These are phyloP conservation scores for Nymphalis polychloros DNA, from an alignment of 2,888 invertebrate species.

Conservation along the genomic window DNA sequence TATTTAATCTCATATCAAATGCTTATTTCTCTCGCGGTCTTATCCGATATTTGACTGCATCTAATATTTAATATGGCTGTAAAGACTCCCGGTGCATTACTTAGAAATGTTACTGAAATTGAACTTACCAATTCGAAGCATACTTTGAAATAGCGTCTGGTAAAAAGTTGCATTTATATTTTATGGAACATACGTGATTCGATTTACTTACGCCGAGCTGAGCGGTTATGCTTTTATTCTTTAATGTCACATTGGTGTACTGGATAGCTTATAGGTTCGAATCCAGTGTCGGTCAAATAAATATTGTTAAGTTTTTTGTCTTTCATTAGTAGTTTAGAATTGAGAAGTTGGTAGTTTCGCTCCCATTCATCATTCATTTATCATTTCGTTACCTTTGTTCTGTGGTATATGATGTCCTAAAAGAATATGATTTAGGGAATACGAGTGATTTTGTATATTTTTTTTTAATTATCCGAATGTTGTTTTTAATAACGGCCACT, in stretches of 20 bases:
- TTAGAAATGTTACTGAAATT: constrained; percentile 60
- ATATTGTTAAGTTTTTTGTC: no score
- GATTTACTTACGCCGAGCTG: constrained; percentile 37
- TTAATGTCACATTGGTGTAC: background rate
- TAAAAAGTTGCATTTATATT: constrained; percentile 54
- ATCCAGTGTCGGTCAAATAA: no score
- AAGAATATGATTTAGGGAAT: no score
- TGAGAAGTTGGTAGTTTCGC: no score
- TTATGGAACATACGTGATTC: constrained; percentile 45
- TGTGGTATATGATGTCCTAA: no score
- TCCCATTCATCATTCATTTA: no score
- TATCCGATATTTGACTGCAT: constrained; percentile 20
- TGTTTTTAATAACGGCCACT: no score
- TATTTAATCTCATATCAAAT: background rate
- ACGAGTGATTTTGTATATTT: no score
- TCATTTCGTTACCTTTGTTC: no score
- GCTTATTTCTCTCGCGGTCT: constrained; percentile 12
- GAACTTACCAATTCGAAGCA: constrained; percentile 63
- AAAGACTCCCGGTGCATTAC: constrained; percentile 46
- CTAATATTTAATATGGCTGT: constrained; percentile 31
- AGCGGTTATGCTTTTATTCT: constrained; percentile 30
- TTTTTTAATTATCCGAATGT: no score
- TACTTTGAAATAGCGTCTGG: constrained; percentile 59
- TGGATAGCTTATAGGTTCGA: no score
- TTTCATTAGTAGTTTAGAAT: no score